phyloP scores from a whole-genome alignment of 2,113 vertebrate genomes.

The Strix aluco region DNA sequence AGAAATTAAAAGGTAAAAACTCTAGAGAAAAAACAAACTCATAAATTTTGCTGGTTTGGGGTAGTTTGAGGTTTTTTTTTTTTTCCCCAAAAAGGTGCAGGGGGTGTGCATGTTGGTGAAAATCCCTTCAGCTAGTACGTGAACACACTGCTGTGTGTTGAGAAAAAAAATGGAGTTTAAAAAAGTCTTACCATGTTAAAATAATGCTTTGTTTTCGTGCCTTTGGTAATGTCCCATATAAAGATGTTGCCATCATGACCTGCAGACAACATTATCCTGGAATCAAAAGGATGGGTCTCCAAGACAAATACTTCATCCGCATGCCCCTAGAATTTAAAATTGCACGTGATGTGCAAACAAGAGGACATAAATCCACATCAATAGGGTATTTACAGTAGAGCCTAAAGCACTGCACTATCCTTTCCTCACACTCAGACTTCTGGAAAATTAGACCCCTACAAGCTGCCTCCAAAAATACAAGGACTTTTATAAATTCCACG shows the following conservation, averaged over 20 bases:
- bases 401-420: not conserved
- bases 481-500: not conserved
- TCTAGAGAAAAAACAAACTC: not conserved
- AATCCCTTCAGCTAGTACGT: not conserved
- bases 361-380: not conserved
- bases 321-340: conserved; percentile 83
- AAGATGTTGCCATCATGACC: conserved; percentile 96
- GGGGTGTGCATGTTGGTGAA: not conserved
- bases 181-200: conserved; percentile 89
- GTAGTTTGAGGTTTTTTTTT: not conserved
- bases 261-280: conserved; percentile 94
- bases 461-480: not conserved
- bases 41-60: not conserved
- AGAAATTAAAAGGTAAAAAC: not conserved
- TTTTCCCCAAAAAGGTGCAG: fast-evolving
- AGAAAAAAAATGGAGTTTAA: not conserved
- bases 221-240: conserved; percentile 93
- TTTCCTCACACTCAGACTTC: not conserved
- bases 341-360: not conserved
- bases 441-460: not conserved
- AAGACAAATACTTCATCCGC: conserved; percentile 97
- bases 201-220: conserved; percentile 89
- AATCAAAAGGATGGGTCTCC: conserved; percentile 95
- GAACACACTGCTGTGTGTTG: not conserved
- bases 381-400: not conserved